These are phyloP conservation scores for Drosophila leonis DNA, from an alignment of 2,888 invertebrate species.

Conservation along the genomic window DNA sequence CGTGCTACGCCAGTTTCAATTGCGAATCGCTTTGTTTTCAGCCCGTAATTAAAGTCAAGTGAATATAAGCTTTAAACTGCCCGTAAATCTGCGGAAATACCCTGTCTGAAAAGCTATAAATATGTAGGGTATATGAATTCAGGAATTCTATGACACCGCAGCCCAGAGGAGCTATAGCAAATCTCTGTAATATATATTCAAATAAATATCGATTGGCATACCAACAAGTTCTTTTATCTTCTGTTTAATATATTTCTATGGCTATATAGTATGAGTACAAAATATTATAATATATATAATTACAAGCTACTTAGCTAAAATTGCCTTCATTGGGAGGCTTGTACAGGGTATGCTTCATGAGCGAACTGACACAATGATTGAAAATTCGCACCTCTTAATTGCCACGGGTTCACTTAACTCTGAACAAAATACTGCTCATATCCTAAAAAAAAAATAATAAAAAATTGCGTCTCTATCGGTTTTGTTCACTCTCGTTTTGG, in stretches of 20 bases:
- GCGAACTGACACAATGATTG: constrained; percentile 11
- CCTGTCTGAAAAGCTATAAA: neutral
- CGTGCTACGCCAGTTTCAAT: neutral
- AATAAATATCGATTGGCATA: neutral
- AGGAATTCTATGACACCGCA: neutral
- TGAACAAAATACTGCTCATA: constrained; percentile 1
- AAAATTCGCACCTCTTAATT: constrained; percentile 40
- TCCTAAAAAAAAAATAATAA: constrained; percentile 6
- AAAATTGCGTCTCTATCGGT: constrained; percentile 16
- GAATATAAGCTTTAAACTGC: neutral
- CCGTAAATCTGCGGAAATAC: neutral
- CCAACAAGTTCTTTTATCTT: neutral
- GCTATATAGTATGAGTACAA: neutral
- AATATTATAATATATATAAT: no score
- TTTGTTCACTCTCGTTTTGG: constrained; percentile 6
- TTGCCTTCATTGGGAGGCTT: neutral
- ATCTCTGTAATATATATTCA: neutral
- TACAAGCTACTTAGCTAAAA: neutral
- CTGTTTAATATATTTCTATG: neutral
- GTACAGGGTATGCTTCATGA: constrained; percentile 21
- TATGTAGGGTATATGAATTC: neutral
- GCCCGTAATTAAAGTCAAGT: neutral
- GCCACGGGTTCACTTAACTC: constrained; percentile 44
- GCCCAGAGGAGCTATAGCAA: neutral
- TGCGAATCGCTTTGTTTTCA: neutral